Percentiles rank a stretch among this genome's conserved stretches.
Conservation (phyloP, 2,888 invertebrate genomes). For the Eristalis intricaria region DNA sequence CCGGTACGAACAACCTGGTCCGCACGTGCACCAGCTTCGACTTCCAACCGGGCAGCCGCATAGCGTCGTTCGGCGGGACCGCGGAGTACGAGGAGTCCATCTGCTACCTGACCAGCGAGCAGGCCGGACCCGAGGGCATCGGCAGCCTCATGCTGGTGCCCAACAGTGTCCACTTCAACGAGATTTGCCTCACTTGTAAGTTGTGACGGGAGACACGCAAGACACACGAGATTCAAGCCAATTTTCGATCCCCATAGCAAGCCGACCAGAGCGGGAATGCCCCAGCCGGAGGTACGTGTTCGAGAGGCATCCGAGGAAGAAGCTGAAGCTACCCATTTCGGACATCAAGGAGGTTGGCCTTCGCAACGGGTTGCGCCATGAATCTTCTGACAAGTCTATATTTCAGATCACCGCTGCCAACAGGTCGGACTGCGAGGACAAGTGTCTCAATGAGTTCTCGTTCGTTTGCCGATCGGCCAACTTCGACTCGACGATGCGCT, state of each 20-base stretch:
- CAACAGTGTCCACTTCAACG: conserved; percentile 94
- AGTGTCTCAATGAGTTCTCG: conserved; percentile 93
- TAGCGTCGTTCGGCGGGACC: conserved; percentile 90
- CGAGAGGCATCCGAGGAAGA: conserved; percentile 92
- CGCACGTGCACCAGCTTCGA: conserved; percentile 94
- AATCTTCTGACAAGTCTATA: not conserved
- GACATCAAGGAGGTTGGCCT: conserved; percentile 89
- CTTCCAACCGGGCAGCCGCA: conserved; percentile 93
- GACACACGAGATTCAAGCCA: not conserved
- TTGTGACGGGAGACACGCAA: conserved; percentile 72
- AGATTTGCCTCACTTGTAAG: conserved; percentile 94
- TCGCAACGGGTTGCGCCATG: not conserved
- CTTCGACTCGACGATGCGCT: conserved; percentile 89
- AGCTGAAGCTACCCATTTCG: conserved; percentile 89
- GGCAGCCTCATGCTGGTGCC: conserved; percentile 94
- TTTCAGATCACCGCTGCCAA: conserved; percentile 87
- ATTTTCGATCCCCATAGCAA: conserved; percentile 82
- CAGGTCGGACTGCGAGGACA: conserved; percentile 94
- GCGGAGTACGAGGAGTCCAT: conserved; percentile 94
- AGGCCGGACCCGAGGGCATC: conserved; percentile 93
- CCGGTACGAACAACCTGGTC: conserved; percentile 89
- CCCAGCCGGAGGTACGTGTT: conserved; percentile 94
- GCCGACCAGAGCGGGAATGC: conserved; percentile 93
- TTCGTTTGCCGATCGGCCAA: conserved; percentile 94
- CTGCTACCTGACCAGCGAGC: conserved; percentile 92